Evolutionary conservation across 2,113 vertebrate genomes (phyloP).

Genomic region (Grammomys surdaster): DNA sequence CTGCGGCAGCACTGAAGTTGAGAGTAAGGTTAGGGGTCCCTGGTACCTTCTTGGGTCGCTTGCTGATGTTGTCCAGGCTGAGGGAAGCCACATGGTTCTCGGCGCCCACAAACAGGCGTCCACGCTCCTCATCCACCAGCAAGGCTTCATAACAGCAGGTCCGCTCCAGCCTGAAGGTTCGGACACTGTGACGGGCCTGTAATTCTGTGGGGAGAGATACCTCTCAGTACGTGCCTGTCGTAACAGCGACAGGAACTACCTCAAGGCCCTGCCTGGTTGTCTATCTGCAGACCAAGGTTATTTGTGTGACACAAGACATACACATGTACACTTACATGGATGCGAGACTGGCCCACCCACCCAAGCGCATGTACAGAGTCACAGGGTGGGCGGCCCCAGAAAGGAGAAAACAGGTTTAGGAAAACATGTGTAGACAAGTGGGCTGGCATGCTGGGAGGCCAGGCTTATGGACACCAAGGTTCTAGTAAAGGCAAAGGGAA

Average conservation of each 20-base stretch:
- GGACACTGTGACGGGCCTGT: conserved; percentile 91
- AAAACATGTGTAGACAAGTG: not conserved
- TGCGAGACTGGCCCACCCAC: conserved; percentile 56
- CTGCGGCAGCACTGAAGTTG: not conserved
- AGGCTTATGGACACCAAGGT: not conserved
- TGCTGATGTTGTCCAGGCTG: conserved; percentile 95
- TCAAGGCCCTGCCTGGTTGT: not conserved
- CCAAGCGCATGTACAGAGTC: not conserved
- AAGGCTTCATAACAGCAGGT: conserved; percentile 95
- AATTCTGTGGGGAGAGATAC: conserved; percentile 88
- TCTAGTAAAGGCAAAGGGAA: not conserved
- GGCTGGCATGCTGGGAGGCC: not conserved
- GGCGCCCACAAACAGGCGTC: conserved; percentile 94
- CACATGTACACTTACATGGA: not conserved
- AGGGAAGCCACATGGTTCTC: conserved; percentile 96
- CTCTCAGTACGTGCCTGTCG: not conserved
- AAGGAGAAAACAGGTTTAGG: conserved; percentile 19
- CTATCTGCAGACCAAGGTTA: not conserved
- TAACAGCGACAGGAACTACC: not conserved
- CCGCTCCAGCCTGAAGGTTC: conserved; percentile 91
- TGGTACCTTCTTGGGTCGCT: conserved; percentile 93
- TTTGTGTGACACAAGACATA: not conserved
- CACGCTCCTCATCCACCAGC: conserved; percentile 95
- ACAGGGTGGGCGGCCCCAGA: not conserved
- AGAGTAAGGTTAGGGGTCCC: not conserved